These are phyloP conservation scores for Calypte anna DNA, from an alignment of 2,113 vertebrate species.

Conservation along the genomic window DNA sequence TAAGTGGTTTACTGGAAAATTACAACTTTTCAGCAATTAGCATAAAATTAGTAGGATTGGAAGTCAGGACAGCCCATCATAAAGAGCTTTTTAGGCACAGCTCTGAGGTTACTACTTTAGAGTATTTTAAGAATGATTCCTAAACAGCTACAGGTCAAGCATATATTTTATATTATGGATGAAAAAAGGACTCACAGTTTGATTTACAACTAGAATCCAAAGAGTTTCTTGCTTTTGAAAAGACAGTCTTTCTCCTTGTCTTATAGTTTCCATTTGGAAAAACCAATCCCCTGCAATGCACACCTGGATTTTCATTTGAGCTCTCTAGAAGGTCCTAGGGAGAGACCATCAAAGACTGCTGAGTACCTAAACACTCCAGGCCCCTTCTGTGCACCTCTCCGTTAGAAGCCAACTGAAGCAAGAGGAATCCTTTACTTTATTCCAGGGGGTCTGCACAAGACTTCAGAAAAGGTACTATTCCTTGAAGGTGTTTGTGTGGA, in stretches of 20 bases:
- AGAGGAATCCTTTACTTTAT: background rate
- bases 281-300: background rate
- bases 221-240: slow-evolving; percentile 2
- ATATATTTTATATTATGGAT: background rate
- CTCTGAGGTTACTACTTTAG: background rate
- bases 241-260: background rate
- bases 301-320: slow-evolving; percentile 21
- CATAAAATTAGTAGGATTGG: background rate
- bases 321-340: background rate
- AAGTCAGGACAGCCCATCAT: background rate
- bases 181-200: background rate
- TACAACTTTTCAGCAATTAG: slow-evolving; percentile 25
- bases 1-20: slow-evolving; percentile 33
- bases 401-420: slow-evolving; percentile 1
- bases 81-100: slow-evolving; percentile 11
- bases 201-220: background rate
- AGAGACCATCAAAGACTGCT: background rate
- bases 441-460: background rate
- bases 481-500: background rate
- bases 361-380: background rate
- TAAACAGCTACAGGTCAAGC: background rate
- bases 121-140: slow-evolving; percentile 23
- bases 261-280: background rate
- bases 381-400: background rate
- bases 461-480: background rate